Percentiles rank a stretch among this genome's conserved stretches.
phyloP scores from a whole-genome alignment of 1,140 invertebrate genomes.

The Phortica variegata region DNA sequence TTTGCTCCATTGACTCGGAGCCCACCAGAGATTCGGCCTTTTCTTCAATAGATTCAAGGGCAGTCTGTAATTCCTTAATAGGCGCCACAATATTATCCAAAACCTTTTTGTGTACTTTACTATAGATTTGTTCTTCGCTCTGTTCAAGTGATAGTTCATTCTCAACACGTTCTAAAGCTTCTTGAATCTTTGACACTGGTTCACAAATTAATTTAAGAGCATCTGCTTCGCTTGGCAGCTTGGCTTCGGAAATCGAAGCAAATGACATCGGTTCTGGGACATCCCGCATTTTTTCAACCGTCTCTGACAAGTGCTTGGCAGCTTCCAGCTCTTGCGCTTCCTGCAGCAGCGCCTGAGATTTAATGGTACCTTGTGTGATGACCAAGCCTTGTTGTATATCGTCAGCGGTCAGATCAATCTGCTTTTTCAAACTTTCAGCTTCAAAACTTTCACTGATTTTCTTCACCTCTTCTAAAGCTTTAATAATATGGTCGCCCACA shows the following conservation, averaged over 20 bases:
- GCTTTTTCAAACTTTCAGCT: slow-evolving; percentile 38
- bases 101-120: slow-evolving; percentile 56
- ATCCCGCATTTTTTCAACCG: slow-evolving; percentile 57
- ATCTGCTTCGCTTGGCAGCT: slow-evolving; percentile 57
- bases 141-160: slow-evolving; percentile 56
- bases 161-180: slow-evolving; percentile 57
- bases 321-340: slow-evolving; percentile 59
- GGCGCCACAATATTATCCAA: slow-evolving; percentile 58
- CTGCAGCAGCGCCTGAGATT: slow-evolving; percentile 58
- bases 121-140: slow-evolving; percentile 46
- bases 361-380: slow-evolving; percentile 60
- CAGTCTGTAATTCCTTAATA: slow-evolving; percentile 55
- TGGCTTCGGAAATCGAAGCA: slow-evolving; percentile 58
- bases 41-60: slow-evolving; percentile 56
- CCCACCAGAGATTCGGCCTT: slow-evolving; percentile 54
- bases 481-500: slow-evolving; percentile 60
- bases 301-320: slow-evolving; percentile 52
- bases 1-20: slow-evolving; percentile 58
- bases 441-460: slow-evolving; percentile 47
- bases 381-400: slow-evolving; percentile 60
- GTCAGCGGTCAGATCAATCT: slow-evolving; percentile 57
- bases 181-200: slow-evolving; percentile 56
- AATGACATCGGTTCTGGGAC: slow-evolving; percentile 58
- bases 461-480: slow-evolving; percentile 59
- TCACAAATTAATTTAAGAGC: slow-evolving; percentile 50